Conservation (phyloP, 1,140 invertebrate species). For the Drosophila neocordata region DNA sequence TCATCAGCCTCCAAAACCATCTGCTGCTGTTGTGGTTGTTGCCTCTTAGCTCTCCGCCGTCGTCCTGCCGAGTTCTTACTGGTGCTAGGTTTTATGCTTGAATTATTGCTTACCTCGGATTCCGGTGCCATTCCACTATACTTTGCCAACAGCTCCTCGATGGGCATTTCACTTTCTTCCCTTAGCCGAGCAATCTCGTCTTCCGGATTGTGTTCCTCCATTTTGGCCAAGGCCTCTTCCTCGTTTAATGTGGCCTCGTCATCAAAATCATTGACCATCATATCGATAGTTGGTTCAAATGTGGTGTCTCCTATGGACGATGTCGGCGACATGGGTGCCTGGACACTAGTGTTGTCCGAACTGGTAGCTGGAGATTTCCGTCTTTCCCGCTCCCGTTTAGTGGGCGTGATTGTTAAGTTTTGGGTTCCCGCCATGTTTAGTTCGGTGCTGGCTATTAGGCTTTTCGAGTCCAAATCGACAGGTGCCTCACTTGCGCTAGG, state of each 20-base stretch:
- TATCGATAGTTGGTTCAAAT: constrained; percentile 90
- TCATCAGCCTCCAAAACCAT: constrained; percentile 24
- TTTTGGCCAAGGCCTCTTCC: constrained; percentile 96
- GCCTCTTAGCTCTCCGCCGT: background rate
- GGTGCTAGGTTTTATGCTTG: constrained; percentile 11
- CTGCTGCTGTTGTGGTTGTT: constrained; percentile 15
- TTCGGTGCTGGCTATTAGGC: constrained; percentile 39
- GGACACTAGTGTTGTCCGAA: constrained; percentile 37
- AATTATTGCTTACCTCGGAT: constrained; percentile 19
- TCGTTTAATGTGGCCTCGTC: constrained; percentile 97
- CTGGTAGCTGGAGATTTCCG: constrained; percentile 62
- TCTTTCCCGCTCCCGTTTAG: constrained; percentile 63
- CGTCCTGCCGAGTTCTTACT: background rate
- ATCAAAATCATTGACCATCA: constrained; percentile 98
- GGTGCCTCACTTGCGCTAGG: constrained; percentile 50
- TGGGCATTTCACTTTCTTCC: constrained; percentile 95
- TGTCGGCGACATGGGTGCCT: constrained; percentile 56
- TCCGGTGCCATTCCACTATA: constrained; percentile 52
- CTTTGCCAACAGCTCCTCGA: constrained; percentile 93
- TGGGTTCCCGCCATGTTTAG: constrained; percentile 42
- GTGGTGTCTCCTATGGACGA: constrained; percentile 70
- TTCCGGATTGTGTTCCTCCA: constrained; percentile 90
- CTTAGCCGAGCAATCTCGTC: constrained; percentile 94
- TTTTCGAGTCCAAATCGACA: constrained; percentile 44
- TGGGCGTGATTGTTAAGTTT: constrained; percentile 46